Evolutionary conservation across 2,888 invertebrate species (phyloP), one percentile per base, ranked within the genome.

Genomic region (Druceiella hillmani): DNA sequence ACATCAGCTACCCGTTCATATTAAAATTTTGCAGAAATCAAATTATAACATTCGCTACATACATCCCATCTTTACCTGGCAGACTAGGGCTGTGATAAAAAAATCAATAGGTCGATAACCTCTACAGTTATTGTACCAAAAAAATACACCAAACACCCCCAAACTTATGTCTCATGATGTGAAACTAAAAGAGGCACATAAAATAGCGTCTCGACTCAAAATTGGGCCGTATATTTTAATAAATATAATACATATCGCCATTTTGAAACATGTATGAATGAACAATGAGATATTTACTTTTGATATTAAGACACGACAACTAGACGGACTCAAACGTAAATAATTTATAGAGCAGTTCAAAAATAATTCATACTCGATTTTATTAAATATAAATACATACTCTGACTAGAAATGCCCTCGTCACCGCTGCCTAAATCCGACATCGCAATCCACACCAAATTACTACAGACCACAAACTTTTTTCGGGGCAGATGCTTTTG

Each of bases 361-460:
- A 52, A 48, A 49, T 45, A 46, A 40, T 48, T 55, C 55, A 51
- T 48, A 46, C 56, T 22, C 16, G 12, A 52, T 13, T 31, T 22
- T 25, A 27, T 12, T 35, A 33, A 36, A 38, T 39, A 31, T 20
- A 40, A 43, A 41, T 54, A 71, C 74, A 64, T 67, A 76, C 76
- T 76, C 71, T 75, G 72, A 61, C 74, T 74, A 62, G 72, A 71
- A 58, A 74, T 68, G 60, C 72, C 75, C 60, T 76, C 76, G 67
- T 76, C 75, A 55, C 72, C 75, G 60, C 76, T 76, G 57, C 75
- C 75, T 62, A 75, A 66, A 66, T 76, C 76, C 62, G 76, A 76
- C 76, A 76, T 76, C 17, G 33, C 33, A 17, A 33, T 11, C 33
- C 17, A 27, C 27, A 7, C 27, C 27, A 27, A 5, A 33, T 17